These are phyloP conservation scores for Calliphora vomitoria DNA, from an alignment of 2,888 invertebrate species.

Conservation along the genomic window DNA sequence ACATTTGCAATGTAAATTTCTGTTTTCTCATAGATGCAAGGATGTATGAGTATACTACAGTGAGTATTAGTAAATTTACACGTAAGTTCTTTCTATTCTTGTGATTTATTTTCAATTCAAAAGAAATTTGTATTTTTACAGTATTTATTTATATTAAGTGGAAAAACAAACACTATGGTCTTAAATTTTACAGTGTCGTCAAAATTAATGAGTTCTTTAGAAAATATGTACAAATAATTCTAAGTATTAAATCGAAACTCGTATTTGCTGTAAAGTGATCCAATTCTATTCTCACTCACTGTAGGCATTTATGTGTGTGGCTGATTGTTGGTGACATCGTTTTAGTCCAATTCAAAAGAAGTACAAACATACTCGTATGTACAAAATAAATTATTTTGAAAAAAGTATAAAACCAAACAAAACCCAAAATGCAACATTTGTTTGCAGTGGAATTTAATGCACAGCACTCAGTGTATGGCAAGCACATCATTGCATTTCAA, in stretches of 20 bases:
- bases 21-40: neutral
- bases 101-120: no score
- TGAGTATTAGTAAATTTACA: neutral
- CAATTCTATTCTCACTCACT: neutral
- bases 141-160: no score
- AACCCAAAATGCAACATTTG: slow-evolving; percentile 39
- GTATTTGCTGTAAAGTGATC: no score
- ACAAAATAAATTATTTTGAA: neutral
- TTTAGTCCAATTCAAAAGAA: slow-evolving; percentile 43
- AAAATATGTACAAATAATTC: no score
- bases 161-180: neutral
- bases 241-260: no score
- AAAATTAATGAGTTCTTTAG: no score
- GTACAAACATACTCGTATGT: neutral
- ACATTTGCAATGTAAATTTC: slow-evolving; percentile 47
- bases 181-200: neutral
- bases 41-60: neutral
- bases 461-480: neutral
- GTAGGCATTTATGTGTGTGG: neutral
- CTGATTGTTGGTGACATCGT: slow-evolving; percentile 16
- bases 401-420: neutral
- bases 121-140: no score
- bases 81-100: no score
- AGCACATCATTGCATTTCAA: slow-evolving; percentile 41
- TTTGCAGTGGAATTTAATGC: slow-evolving; percentile 55